phyloP scores from a whole-genome alignment of 2,113 vertebrate genomes.

The Bubo scandiacus region DNA sequence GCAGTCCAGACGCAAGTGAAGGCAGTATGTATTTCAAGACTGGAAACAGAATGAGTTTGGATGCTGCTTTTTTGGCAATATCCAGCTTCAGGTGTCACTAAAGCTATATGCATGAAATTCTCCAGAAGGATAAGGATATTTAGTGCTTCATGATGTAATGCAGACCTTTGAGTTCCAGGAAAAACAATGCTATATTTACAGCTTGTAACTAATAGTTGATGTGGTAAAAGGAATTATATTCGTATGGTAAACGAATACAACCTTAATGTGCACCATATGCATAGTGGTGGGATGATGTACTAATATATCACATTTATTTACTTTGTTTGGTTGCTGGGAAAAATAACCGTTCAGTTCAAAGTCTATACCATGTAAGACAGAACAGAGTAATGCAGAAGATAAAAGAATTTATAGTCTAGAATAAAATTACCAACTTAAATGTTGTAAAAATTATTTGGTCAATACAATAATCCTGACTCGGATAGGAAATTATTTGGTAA shows the following conservation, averaged over 20 bases:
- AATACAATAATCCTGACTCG: background rate
- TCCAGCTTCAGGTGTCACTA: slow-evolving; percentile 49
- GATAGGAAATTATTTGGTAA: slow-evolving; percentile 32
- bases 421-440: slow-evolving; percentile 33
- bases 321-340: slow-evolving; percentile 73
- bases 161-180: slow-evolving; percentile 64
- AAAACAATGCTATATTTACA: slow-evolving; percentile 74
- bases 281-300: slow-evolving; percentile 73
- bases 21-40: background rate
- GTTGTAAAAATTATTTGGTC: slow-evolving; percentile 15
- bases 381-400: slow-evolving; percentile 17
- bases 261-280: slow-evolving; percentile 78
- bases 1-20: background rate
- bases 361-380: slow-evolving; percentile 59
- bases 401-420: slow-evolving; percentile 43
- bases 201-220: slow-evolving; percentile 67
- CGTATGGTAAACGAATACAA: slow-evolving; percentile 79
- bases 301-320: slow-evolving; percentile 87
- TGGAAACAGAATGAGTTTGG: background rate
- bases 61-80: slow-evolving; percentile 21
- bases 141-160: slow-evolving; percentile 67
- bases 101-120: slow-evolving; percentile 55
- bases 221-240: slow-evolving; percentile 80
- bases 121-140: slow-evolving; percentile 67
- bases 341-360: slow-evolving; percentile 70